These are phyloP conservation scores for Poecilobothrus nobilitatus DNA, from an alignment of 2,888 invertebrate genomes.

Conservation along the genomic window DNA sequence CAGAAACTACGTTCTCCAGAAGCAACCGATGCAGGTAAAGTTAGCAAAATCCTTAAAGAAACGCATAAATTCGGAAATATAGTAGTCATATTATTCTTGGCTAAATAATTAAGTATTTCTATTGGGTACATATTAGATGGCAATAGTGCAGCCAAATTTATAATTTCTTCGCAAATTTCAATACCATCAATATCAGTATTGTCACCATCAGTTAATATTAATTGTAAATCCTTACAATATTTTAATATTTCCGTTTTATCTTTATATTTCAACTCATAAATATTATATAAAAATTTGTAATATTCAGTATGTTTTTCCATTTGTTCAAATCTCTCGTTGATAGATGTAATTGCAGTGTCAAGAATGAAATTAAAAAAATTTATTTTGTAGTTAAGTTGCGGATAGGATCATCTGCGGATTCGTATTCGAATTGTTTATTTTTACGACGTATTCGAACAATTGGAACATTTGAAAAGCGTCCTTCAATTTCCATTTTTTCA, in stretches of 20 bases:
- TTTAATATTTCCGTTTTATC: constrained; percentile 7
- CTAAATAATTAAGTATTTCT: constrained; percentile 5
- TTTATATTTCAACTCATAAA: constrained; percentile 7
- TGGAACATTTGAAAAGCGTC: not conserved
- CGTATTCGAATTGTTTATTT: constrained; percentile 8
- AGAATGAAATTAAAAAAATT: constrained; percentile 9
- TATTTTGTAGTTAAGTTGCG: constrained; percentile 3
- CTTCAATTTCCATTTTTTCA: constrained; percentile 8
- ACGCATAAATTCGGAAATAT: constrained; percentile 7
- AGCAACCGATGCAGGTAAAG: constrained; percentile 8
- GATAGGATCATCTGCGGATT: constrained; percentile 9
- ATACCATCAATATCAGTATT: constrained; percentile 11
- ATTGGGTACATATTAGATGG: constrained; percentile 1
- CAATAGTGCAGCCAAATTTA: not conserved
- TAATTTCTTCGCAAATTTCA: constrained; percentile 8
- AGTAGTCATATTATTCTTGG: constrained; percentile 5
- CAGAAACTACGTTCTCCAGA: constrained; percentile 5
- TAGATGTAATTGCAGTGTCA: constrained; percentile 5
- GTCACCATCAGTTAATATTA: constrained; percentile 8
- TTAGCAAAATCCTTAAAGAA: constrained; percentile 8
- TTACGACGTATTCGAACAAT: constrained; percentile 7
- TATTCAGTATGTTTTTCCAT: constrained; percentile 5
- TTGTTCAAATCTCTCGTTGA: constrained; percentile 8
- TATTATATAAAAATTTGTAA: constrained; percentile 9
- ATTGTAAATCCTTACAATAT: constrained; percentile 8